Conservation (phyloP, 2,888 invertebrate species). For the Steinernema scapterisci region DNA sequence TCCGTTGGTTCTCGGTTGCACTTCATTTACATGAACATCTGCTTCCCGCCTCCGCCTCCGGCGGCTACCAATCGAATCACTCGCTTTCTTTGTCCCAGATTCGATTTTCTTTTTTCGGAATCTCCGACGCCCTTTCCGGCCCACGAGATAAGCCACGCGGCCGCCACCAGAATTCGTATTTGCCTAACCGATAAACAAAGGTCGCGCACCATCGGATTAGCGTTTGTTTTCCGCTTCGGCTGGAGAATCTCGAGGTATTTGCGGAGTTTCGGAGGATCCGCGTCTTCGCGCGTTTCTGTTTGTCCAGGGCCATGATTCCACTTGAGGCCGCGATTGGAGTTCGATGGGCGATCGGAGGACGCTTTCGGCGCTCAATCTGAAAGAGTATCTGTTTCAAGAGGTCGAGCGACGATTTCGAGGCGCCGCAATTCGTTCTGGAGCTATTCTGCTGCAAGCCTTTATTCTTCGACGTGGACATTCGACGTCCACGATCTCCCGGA, state of each 20-base stretch:
- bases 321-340: background rate
- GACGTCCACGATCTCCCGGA: no score
- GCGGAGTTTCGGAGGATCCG: conserved; percentile 3
- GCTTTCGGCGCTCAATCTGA: no score
- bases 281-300: conserved; percentile 19
- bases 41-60: conserved; percentile 6
- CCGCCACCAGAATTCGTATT: background rate
- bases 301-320: conserved; percentile 3
- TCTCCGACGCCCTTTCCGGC: background rate
- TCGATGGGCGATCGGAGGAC: no score
- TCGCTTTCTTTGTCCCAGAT: conserved; percentile 15
- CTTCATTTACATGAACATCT: conserved; percentile 31
- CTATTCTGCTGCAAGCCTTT: no score
- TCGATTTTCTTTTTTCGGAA: conserved; percentile 28
- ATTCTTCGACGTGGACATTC: no score
- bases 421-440: no score
- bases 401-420: no score
- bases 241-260: conserved; percentile 7
- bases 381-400: no score
- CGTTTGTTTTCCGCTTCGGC: conserved; percentile 13
- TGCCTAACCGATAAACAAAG: conserved; percentile 15
- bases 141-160: background rate
- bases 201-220: conserved; percentile 15
- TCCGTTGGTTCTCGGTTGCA: background rate
- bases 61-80: conserved; percentile 20